Evolutionary conservation across 2,888 invertebrate genomes (phyloP).

Genomic region (Ceraclea dissimilis): DNA sequence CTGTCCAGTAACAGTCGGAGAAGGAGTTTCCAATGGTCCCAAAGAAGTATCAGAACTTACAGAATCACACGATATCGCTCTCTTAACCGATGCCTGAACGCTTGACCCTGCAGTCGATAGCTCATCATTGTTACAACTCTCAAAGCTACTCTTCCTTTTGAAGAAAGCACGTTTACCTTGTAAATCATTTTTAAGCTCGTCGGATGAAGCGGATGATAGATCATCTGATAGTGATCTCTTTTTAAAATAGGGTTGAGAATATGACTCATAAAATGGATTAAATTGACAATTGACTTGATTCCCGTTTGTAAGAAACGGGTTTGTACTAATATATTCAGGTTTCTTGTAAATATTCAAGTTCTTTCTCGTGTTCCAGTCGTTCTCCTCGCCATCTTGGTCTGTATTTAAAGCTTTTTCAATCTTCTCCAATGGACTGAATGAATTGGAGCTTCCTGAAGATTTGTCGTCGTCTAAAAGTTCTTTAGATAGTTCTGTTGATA

Average conservation of each 20-base stretch:
- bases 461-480: slow-evolving; percentile 15
- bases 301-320: slow-evolving; percentile 23
- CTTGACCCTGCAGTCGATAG: slow-evolving; percentile 25
- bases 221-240: slow-evolving; percentile 11
- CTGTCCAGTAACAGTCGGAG: slow-evolving; percentile 64
- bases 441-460: not conserved
- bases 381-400: slow-evolving; percentile 16
- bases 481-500: slow-evolving; percentile 19
- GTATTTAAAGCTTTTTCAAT: slow-evolving; percentile 17
- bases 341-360: slow-evolving; percentile 25
- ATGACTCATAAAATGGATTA: slow-evolving; percentile 23
- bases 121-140: slow-evolving; percentile 19
- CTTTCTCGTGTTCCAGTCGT: slow-evolving; percentile 24
- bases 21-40: slow-evolving; percentile 61
- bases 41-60: slow-evolving; percentile 73
- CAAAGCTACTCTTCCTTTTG: slow-evolving; percentile 19
- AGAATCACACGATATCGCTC: slow-evolving; percentile 73
- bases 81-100: slow-evolving; percentile 38
- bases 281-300: slow-evolving; percentile 23
- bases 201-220: slow-evolving; percentile 7
- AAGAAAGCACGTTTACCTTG: slow-evolving; percentile 8
- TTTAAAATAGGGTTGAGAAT: slow-evolving; percentile 8
- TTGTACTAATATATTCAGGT: slow-evolving; percentile 24
- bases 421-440: slow-evolving; percentile 17
- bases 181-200: slow-evolving; percentile 18